These are phyloP conservation scores for Pyrrhura leucotis DNA, from an alignment of 2,797 vertebrate genomes.

Conservation along the genomic window DNA sequence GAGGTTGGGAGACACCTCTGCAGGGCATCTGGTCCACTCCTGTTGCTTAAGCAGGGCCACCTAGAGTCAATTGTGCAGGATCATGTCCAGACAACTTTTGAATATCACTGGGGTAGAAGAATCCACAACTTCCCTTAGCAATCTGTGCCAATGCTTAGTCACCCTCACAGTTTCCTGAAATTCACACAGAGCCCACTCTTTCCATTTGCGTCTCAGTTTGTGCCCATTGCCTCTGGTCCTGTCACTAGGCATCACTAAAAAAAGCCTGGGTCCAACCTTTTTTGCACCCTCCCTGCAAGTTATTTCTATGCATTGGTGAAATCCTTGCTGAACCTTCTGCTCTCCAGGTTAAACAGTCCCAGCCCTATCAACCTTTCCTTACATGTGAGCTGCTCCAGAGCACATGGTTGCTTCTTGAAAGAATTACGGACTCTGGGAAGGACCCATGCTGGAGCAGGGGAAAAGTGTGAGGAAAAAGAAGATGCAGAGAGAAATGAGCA, in stretches of 20 bases:
- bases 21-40: not conserved
- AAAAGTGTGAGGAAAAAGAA: not conserved
- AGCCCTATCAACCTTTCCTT: accelerated
- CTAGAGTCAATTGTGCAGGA: accelerated
- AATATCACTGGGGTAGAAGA: not conserved
- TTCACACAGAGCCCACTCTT: not conserved
- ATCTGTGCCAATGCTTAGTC: not conserved
- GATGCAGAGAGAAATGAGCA: not conserved
- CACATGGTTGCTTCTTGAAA: not conserved
- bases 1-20: not conserved
- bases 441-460: not conserved
- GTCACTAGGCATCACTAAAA: not conserved
- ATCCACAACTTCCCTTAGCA: not conserved
- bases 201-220: not conserved
- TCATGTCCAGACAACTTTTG: accelerated
- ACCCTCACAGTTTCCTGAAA: not conserved
- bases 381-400: not conserved
- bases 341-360: not conserved
- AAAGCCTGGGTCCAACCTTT: accelerated
- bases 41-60: not conserved
- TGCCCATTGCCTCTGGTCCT: not conserved
- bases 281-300: not conserved
- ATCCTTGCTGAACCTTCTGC: not conserved
- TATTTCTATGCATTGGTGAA: not conserved
- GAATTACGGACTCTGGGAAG: not conserved